Percentiles rank a stretch among this genome's conserved stretches.
These are phyloP conservation scores for Sphenopsis melanotis DNA, from an alignment of 2,797 vertebrate genomes.

Conservation along the genomic window DNA sequence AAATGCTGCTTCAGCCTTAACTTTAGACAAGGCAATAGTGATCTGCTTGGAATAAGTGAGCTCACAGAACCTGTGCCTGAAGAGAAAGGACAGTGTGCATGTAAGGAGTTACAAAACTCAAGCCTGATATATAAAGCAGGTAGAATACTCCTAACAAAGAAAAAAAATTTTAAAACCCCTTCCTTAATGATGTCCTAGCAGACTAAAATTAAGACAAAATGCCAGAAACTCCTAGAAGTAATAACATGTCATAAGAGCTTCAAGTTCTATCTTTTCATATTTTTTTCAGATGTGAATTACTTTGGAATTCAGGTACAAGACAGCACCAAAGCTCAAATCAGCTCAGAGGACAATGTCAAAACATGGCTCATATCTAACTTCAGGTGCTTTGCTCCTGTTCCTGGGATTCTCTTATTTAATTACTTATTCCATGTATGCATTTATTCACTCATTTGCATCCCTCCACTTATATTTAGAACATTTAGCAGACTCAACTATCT, in stretches of 20 bases:
- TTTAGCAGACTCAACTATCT: background rate
- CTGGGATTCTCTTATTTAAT: slow-evolving; percentile 42
- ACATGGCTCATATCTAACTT: slow-evolving; percentile 1
- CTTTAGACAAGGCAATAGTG: background rate
- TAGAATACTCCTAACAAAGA: background rate
- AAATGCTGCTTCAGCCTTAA: slow-evolving; percentile 1
- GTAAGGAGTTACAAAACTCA: background rate
- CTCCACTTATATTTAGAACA: background rate
- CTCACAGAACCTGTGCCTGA: background rate
- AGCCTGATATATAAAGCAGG: background rate
- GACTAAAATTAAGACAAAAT: background rate
- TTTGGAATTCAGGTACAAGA: slow-evolving; percentile 40
- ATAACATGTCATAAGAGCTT: background rate
- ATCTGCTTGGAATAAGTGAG: background rate
- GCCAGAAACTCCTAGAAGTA: background rate
- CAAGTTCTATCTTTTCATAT: background rate
- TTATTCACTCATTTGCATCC: slow-evolving; percentile 49
- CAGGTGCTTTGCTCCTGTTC: slow-evolving; percentile 39
- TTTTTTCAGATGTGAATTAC: background rate
- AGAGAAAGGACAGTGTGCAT: background rate
- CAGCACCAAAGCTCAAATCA: background rate
- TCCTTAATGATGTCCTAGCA: background rate
- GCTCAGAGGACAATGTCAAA: slow-evolving; percentile 27
- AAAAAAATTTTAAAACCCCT: background rate
- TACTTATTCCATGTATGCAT: slow-evolving; percentile 25